phyloP scores from a whole-genome alignment of 2,113 vertebrate genomes.

The Rhombomys opimus region DNA sequence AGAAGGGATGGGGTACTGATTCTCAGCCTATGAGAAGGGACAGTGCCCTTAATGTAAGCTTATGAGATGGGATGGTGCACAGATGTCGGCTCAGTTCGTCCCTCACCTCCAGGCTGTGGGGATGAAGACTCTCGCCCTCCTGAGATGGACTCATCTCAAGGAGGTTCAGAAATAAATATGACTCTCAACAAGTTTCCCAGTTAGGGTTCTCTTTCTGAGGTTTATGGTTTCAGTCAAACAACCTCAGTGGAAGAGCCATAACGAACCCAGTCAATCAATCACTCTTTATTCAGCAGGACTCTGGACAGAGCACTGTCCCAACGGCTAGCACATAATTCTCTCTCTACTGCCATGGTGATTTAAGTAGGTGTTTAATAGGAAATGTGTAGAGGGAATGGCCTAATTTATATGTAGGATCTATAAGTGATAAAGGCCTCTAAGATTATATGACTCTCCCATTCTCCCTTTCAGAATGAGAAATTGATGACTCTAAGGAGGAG shows the following conservation, averaged over 20 bases:
- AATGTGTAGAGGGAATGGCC: not conserved
- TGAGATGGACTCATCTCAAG: not conserved
- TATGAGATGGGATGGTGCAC: not conserved
- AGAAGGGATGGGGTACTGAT: not conserved
- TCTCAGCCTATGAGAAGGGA: not conserved
- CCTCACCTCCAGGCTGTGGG: not conserved
- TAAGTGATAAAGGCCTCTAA: not conserved
- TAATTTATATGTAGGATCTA: not conserved
- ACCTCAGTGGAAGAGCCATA: not conserved
- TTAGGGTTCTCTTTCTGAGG: not conserved
- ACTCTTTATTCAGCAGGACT: not conserved
- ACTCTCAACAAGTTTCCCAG: not conserved
- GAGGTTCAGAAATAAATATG: not conserved
- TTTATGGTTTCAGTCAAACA: not conserved
- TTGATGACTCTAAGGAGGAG: not conserved
- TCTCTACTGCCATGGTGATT: not conserved
- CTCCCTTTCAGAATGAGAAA: conserved; percentile 26
- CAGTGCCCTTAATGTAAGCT: not conserved
- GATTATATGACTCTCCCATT: not conserved
- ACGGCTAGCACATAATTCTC: not conserved
- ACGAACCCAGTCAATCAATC: not conserved
- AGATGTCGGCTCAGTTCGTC: not conserved
- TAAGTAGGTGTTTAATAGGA: not conserved
- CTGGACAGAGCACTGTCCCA: not conserved
- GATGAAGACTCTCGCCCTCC: not conserved